Conservation (phyloP, 2,113 vertebrate species). For the Stictonetta naevosa region DNA sequence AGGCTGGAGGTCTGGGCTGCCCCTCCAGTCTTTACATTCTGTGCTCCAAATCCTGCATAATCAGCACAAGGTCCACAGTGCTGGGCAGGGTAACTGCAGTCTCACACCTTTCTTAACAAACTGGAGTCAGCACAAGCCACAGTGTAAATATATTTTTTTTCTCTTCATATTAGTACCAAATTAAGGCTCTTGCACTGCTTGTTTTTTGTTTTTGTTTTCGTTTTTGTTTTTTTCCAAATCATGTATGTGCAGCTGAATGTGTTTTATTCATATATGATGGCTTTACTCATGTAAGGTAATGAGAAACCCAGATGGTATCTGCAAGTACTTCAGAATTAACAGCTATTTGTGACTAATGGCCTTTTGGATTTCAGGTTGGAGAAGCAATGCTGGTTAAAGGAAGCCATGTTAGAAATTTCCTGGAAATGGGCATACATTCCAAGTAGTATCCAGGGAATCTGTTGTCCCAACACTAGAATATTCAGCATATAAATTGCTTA, state of each 20-base stretch:
- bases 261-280: not conserved
- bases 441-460: not conserved
- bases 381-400: not conserved
- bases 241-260: not conserved
- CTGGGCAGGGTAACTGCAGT: not conserved
- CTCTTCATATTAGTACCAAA: not conserved
- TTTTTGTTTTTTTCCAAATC: not conserved
- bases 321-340: not conserved
- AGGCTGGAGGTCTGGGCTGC: not conserved
- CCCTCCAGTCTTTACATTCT: not conserved
- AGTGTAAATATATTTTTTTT: not conserved
- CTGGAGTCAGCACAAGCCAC: not conserved
- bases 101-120: not conserved
- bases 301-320: not conserved
- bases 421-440: not conserved
- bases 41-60: not conserved
- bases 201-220: not conserved
- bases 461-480: not conserved
- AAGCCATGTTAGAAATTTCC: not conserved
- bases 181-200: not conserved
- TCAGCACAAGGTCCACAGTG: not conserved
- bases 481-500: not conserved
- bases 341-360: not conserved
- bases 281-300: not conserved
- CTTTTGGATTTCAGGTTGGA: not conserved